Base-by-base conservation (phyloP, 30 jellyfish, hydroid and myxozoan species). In the Aurelia sp. region DNA sequence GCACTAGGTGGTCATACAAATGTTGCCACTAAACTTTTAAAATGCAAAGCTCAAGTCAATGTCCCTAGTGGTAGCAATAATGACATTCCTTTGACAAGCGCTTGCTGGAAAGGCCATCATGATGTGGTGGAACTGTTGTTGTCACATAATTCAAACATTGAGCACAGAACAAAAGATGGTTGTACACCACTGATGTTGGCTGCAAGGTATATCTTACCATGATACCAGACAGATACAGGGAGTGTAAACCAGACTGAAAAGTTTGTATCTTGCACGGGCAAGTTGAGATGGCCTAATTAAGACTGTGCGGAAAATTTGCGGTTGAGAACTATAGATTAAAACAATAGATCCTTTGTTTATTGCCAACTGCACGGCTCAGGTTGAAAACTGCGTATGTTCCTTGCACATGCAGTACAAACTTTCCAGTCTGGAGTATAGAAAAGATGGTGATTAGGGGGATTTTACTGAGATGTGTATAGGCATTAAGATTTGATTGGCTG, bases 1-100 rank as follows among this genome's bases (percentile, higher is more conserved):
- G 90, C 98, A 88, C 86, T 97, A 62, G 98, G 90, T 68, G 97
- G 98, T 62, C 97, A 95, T 90, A 97, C 90, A 65, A 48, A 48
- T 22, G 99, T 95, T 41, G 97, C 99, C 47, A 95, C 90, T 35
- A 90, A 84, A 70, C 84, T 95, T 76, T 66, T 95, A 41, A 97
- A 95, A 53, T 80, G 90, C 78, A 93, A 97, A 4, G 97, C 98
- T 8, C 91, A 95, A 52, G 90, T 95, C 66, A 97, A 95, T 90
- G 94, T 97, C 65, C 99, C 99, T 13, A 95, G 98, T 11, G 99
- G 90, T 58, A 90, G 97, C 18, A 95, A 97, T 4, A 67, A 90
- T 6, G 99, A 95, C 80, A 95, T 97, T 88, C 98, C 99, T 50
- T 82, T 95, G 78, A 95, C 99, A 59, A 90, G 99, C 98, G 99